phyloP scores from a whole-genome alignment of 2,797 vertebrate genomes.

The Dipus sagitta region DNA sequence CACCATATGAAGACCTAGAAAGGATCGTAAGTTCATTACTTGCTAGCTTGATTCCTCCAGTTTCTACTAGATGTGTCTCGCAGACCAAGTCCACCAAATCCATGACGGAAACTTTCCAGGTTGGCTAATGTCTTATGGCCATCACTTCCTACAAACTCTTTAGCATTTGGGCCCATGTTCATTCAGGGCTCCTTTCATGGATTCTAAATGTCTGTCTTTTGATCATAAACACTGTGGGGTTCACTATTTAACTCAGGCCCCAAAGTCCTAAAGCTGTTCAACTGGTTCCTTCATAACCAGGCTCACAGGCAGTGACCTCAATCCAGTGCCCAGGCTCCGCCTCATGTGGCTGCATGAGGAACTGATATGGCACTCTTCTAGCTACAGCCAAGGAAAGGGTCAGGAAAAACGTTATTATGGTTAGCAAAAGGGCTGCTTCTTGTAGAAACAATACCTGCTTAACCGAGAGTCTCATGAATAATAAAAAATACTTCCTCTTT shows the following conservation, averaged over 20 bases:
- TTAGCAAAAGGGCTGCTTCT: not conserved
- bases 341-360: rapidly evolving
- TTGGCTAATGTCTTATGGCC: not conserved
- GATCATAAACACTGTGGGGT: not conserved
- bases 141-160: not conserved
- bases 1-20: not conserved
- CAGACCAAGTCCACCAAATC: not conserved
- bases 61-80: not conserved
- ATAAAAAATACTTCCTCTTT: not conserved
- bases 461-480: not conserved
- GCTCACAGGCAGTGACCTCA: not conserved
- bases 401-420: too few species aligned
- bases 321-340: rapidly evolving
- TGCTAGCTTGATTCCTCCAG: not conserved
- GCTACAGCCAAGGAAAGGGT: not conserved
- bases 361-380: not conserved
- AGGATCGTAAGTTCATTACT: not conserved
- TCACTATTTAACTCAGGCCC: not conserved
- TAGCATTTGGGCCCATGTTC: not conserved
- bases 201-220: not conserved
- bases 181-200: too few species aligned
- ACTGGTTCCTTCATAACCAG: rapidly evolving
- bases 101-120: not conserved
- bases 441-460: not conserved
- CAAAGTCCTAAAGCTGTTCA: not conserved